phyloP scores from a whole-genome alignment of 1,140 invertebrate genomes.

The Pogonomyrmex californicus region DNA sequence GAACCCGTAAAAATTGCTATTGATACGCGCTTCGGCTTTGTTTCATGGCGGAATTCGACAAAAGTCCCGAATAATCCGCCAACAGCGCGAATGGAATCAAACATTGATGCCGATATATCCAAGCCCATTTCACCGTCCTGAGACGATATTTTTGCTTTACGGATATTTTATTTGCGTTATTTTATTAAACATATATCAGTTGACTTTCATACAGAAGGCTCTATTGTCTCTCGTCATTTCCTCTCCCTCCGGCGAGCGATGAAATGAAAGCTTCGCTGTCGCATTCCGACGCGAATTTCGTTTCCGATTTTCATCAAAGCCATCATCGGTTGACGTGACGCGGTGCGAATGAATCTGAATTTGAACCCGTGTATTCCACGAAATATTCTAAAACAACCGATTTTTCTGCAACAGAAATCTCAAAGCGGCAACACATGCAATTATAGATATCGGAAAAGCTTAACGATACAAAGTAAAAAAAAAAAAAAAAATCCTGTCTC shows the following conservation, averaged over 20 bases:
- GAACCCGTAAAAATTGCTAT: slow-evolving; percentile 32
- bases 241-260: not conserved
- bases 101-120: not conserved
- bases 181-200: slow-evolving; percentile 38
- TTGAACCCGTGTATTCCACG: not conserved
- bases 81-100: not conserved
- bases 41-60: not conserved
- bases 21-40: slow-evolving; percentile 21
- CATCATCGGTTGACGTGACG: not conserved
- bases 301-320: slow-evolving; percentile 53
- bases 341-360: not conserved
- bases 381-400: not conserved
- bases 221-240: slow-evolving; percentile 1
- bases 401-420: not conserved
- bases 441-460: not conserved
- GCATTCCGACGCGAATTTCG: slow-evolving; percentile 33
- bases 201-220: not conserved
- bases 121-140: not conserved
- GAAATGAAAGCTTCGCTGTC: slow-evolving; percentile 46
- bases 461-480: not conserved
- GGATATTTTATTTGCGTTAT: slow-evolving; percentile 48
- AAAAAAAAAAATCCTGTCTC: not conserved
- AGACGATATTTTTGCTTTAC: slow-evolving; percentile 26
- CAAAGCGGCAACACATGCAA: not conserved
- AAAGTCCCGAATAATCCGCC: not conserved